Conservation (phyloP, 2,797 vertebrate species). For the Amniataba percoides region DNA sequence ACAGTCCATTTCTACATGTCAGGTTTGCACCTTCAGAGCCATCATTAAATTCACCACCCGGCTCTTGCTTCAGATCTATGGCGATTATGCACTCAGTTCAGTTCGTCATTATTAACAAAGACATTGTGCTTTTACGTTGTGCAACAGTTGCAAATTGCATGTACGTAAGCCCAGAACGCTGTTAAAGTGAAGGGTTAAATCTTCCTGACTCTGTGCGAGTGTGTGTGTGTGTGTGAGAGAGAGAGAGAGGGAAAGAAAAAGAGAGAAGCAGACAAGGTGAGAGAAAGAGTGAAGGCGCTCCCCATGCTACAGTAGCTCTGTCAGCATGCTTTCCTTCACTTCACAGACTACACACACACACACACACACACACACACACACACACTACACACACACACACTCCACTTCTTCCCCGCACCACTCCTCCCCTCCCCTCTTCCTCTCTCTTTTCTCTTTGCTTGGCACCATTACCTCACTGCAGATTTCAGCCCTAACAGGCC, state of each 20-base stretch:
- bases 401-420: conserved; percentile 12
- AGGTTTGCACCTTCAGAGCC: neutral
- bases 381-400: neutral
- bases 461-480: conserved; percentile 68
- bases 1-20: too few relatives aligned
- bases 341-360: conserved; percentile 29
- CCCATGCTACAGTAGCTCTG: conserved; percentile 58
- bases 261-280: conserved; percentile 13
- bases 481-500: conserved; percentile 62
- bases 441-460: conserved; percentile 45
- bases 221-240: conserved; percentile 1
- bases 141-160: neutral
- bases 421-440: conserved; percentile 36
- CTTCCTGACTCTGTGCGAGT: conserved; percentile 20
- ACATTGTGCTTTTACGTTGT: neutral
- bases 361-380: conserved; percentile 20
- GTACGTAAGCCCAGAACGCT: conserved; percentile 2
- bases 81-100: neutral
- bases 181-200: conserved; percentile 41
- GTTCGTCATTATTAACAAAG: neutral
- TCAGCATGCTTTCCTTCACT: conserved; percentile 52
- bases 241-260: neutral
- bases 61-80: neutral
- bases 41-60: neutral
- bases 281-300: conserved; percentile 46